Percentiles rank a stretch among this genome's conserved stretches.
These are phyloP conservation scores for Lepetodrilus schrolli DNA, from an alignment of 2,888 invertebrate genomes.

Conservation along the genomic window DNA sequence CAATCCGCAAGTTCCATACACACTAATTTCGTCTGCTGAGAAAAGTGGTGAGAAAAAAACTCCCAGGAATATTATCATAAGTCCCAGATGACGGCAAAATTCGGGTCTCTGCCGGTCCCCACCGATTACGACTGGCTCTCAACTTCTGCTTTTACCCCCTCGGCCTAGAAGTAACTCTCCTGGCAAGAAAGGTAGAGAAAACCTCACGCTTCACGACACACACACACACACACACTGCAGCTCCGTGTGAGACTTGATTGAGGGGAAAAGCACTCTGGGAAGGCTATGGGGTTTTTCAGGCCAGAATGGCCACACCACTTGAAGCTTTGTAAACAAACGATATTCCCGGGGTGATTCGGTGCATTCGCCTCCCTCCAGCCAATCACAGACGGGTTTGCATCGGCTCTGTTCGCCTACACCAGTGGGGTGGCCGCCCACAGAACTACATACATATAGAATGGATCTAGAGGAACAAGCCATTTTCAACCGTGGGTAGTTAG, in stretches of 20 bases:
- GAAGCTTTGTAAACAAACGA: constrained; percentile 48
- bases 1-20: no score
- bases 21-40: no score
- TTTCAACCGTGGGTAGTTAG: not conserved
- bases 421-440: not conserved
- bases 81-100: no score
- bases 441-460: constrained; percentile 11
- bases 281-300: constrained; percentile 8
- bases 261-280: constrained; percentile 10
- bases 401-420: not conserved
- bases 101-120: not conserved
- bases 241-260: not conserved
- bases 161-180: constrained; percentile 6
- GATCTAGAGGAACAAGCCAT: constrained; percentile 9
- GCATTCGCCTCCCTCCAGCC: constrained; percentile 49
- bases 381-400: constrained; percentile 44
- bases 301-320: constrained; percentile 22
- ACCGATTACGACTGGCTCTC: not conserved
- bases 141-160: not conserved
- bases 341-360: constrained; percentile 58
- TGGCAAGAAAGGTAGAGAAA: constrained; percentile 18
- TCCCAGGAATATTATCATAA: no score
- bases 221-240: not conserved
- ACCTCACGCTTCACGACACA: constrained; percentile 23
- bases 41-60: no score